Percentiles rank a stretch among this genome's conserved stretches.
These are phyloP conservation scores for Tautogolabrus adspersus DNA, from an alignment of 2,113 vertebrate species.

Conservation along the genomic window DNA sequence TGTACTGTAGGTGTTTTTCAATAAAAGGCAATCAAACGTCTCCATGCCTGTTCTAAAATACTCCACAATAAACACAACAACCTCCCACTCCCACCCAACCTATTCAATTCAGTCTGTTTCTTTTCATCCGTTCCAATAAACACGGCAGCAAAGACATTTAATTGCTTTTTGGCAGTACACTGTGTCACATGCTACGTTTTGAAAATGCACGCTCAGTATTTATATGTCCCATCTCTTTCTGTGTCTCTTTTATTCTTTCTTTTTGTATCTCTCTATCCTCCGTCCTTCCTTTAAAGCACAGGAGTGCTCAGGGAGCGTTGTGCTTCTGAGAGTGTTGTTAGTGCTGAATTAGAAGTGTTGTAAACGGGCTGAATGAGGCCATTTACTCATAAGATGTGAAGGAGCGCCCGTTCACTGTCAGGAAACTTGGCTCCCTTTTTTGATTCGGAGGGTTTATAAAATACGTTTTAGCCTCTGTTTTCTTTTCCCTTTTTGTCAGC, in stretches of 20 bases:
- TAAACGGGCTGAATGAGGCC: constrained; percentile 55
- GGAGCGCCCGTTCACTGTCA: constrained; percentile 24
- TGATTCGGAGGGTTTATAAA: constrained; percentile 16
- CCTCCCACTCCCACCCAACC: constrained; percentile 1
- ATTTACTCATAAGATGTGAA: constrained; percentile 44
- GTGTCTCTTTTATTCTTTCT: background rate
- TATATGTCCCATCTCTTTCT: constrained; percentile 27
- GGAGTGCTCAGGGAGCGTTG: constrained; percentile 33
- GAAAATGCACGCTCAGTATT: constrained; percentile 59
- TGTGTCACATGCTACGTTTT: constrained; percentile 45
- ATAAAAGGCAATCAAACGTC: constrained; percentile 43
- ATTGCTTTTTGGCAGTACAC: constrained; percentile 69
- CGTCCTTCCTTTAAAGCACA: constrained; percentile 46
- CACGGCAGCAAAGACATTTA: constrained; percentile 48
- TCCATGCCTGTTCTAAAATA: constrained; percentile 25
- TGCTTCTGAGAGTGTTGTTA: constrained; percentile 60
- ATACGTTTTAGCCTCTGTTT: background rate
- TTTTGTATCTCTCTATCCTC: constrained; percentile 22
- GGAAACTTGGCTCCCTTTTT: constrained; percentile 17
- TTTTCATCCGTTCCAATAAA: constrained; percentile 51
- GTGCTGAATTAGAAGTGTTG: constrained; percentile 64
- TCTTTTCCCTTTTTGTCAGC: background rate
- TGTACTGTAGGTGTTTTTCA: constrained; percentile 20
- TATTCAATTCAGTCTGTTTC: constrained; percentile 27
- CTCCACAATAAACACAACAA: constrained; percentile 35